Conservation (phyloP, 2,113 vertebrate species). For the Crotalus horridus region DNA sequence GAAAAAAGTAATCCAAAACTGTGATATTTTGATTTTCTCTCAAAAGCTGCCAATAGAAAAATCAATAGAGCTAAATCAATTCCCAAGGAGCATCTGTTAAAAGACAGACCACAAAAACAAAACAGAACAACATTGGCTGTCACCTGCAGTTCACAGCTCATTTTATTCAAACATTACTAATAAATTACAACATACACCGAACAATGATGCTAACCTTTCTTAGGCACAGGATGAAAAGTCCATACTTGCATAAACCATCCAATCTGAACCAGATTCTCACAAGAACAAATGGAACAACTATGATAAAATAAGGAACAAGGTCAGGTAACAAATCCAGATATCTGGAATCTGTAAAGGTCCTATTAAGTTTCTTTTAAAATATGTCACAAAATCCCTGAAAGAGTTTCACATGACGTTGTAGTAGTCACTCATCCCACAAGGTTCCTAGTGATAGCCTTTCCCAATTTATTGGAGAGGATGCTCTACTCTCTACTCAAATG, state of each 20-base stretch:
- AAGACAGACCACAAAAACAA: background rate
- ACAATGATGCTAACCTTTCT: background rate
- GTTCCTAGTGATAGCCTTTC: background rate
- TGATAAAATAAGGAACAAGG: background rate
- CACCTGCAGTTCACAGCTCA: background rate
- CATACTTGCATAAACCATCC: background rate
- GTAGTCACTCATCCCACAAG: background rate
- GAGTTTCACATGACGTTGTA: background rate
- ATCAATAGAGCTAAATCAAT: background rate
- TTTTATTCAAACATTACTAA: background rate
- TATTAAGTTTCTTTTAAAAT: background rate
- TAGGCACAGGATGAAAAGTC: background rate
- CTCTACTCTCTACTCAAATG: background rate
- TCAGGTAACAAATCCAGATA: background rate
- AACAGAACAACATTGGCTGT: background rate
- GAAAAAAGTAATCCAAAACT: background rate
- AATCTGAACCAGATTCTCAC: background rate
- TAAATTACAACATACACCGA: background rate
- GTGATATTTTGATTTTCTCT: background rate
- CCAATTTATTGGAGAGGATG: background rate
- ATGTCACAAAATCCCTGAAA: background rate
- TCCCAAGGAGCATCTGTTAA: background rate
- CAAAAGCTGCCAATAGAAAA: background rate
- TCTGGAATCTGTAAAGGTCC: background rate
- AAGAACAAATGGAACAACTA: background rate